Percentiles rank a stretch among this genome's conserved stretches.
These are phyloP conservation scores for Chloroceryle amazona DNA, from an alignment of 2,797 vertebrate genomes.

Conservation along the genomic window DNA sequence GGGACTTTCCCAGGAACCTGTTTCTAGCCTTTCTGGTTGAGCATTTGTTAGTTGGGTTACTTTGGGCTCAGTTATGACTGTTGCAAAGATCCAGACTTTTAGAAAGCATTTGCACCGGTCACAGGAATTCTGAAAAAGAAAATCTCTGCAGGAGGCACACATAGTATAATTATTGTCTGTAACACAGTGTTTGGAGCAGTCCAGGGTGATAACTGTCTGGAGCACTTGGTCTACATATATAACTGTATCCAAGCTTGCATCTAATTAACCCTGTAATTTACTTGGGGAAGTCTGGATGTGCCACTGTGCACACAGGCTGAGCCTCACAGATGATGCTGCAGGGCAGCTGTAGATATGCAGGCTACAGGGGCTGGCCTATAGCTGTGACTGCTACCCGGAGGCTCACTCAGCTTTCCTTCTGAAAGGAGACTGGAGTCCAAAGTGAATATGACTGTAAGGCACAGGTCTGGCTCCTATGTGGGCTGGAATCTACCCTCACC, in stretches of 20 bases:
- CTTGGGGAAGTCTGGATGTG: neutral
- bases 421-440: neutral
- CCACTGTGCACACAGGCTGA: neutral
- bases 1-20: neutral
- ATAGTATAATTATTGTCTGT: neutral
- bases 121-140: neutral
- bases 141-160: neutral
- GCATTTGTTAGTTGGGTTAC: neutral
- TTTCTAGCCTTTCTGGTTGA: neutral
- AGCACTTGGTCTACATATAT: neutral
- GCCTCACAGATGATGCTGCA: neutral
- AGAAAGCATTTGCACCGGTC: neutral
- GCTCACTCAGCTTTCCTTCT: neutral
- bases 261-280: neutral
- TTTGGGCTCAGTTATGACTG: neutral
- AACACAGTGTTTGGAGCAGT: neutral
- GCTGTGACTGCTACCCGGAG: neutral
- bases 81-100: neutral
- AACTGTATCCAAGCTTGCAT: neutral
- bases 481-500: neutral
- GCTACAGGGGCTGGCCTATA: neutral
- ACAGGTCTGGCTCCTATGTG: rapidly evolving
- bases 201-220: neutral
- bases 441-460: neutral
- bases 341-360: rapidly evolving